These are phyloP conservation scores for Seira ritae DNA, from an alignment of 2,888 invertebrate genomes.

Conservation along the genomic window DNA sequence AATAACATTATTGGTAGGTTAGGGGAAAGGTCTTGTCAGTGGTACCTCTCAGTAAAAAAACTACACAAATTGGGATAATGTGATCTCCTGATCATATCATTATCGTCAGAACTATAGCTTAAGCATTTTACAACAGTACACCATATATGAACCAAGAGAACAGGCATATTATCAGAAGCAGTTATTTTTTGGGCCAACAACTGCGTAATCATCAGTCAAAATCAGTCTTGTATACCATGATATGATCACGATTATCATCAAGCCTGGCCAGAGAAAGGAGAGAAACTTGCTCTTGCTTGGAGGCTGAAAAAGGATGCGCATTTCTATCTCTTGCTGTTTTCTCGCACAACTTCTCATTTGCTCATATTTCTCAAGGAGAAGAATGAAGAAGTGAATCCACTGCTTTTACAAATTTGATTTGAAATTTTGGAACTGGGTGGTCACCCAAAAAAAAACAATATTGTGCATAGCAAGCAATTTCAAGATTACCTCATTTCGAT, in stretches of 20 bases:
- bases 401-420: neutral
- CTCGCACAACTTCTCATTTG: neutral
- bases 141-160: no score
- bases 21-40: neutral
- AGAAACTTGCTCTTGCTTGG: neutral
- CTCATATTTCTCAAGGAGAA: neutral
- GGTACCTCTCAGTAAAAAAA: neutral
- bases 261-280: neutral
- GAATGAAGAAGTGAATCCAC: neutral
- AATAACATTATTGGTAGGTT: no score
- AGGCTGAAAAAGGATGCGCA: neutral
- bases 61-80: neutral
- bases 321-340: neutral
- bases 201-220: neutral
- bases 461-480: neutral
- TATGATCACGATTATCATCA: no score
- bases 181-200: neutral
- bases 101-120: no score
- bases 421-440: neutral
- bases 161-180: no score
- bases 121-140: no score
- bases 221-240: neutral
- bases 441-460: no score
- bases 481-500: neutral
- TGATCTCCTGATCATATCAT: neutral